Base-by-base conservation (phyloP, 2,113 vertebrate genomes). In the Vulpes ferrilata region DNA sequence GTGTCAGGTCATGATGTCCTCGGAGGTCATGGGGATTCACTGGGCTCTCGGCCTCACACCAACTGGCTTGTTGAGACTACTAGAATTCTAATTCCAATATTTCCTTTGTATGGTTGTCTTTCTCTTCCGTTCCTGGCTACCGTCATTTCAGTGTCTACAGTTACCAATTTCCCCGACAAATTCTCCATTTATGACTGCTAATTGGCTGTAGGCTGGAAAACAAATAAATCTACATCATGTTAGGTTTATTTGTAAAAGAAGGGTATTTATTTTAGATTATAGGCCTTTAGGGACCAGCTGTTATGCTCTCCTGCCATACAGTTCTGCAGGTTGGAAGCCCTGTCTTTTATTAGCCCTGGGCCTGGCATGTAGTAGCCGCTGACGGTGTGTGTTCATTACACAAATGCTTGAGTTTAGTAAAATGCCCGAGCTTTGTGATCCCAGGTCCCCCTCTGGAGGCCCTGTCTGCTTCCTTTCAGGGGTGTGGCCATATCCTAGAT, bases 231-330 rank as follows among this genome's bases (percentile, higher is more conserved):
- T n/a, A 51, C n/a, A 5, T 51, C n/a, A 12, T 55, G 25, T 76
- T 79, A 22, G 62, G 27, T 19, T 4, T 48, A 23, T 78, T 43
- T 89, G 48, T 81, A 65, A 74, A 80, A 74, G 64, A 53, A 88
- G 81, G 73, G 4, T 22, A 22, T 27, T 76, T 16, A 7, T 17
- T 35, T 73, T 51, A 35, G 60, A 62, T 19, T 64, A 17, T 0
- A 62, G 69, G 35, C 27, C 67, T 90, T 84, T 10, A 12, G 64
- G 53, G 22, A 43, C 71, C 22, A 25, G 51, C 7, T 2, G 23
- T 82, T 59, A 0, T 11, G n/a, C 3, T n/a, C 16, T 38, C n/a
- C 88, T 3, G 5, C 17, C 25, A 7, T 0, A 13, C 2, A 4
- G 48, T 7, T 35, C 22, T 3, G 7, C 4, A 11, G n/a, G 48